Evolutionary conservation across 2,888 invertebrate genomes (phyloP), one percentile per base, ranked within the genome.

Genomic region (Tricholauxania praeusta): DNA sequence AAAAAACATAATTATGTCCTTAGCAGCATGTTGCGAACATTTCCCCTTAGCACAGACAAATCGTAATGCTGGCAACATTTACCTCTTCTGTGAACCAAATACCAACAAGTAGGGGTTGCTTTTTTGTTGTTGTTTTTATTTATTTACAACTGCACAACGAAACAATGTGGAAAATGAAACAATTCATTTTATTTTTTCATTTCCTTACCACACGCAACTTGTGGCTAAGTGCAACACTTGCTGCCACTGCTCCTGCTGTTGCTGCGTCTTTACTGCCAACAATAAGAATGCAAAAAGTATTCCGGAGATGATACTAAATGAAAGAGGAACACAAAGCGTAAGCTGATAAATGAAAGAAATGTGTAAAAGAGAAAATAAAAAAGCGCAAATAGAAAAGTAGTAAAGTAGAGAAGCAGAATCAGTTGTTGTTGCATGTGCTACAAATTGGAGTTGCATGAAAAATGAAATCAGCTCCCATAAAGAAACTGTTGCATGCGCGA

Each of bases 401-500:
- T 12, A n/a, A 62, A 69, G 22, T n/a, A 71, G 39, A 60, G 39
- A 63, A 51, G 59, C 48, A 72, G 57, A 64, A 66, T 60, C 59
- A 60, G 22, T 62, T 52, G 48, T 15, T 32, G 64, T 48, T 32
- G 51, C 55, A 47, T 19, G 19, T 19, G 19, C 22, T 14, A 69
- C 59, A 66, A 63, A 70, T 17, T 39, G 62, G 62, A 62, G 62
- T 47, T 39, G 17, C 17, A 22, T 59, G 48, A 28, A 64, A 49
- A 22, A 64, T 22, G 49, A 60, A 72, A 48, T 67, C 39, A 39
- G 39, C 39, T 39, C 39, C 39, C 39, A 39, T 39, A 39, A 59
- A 63, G 68, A 68, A 74, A 74, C 74, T 74, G 74, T 74, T 74
- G 74, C 74, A 74, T 74, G 74, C 71, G 47, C 48, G 53, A 63